Base-by-base conservation (phyloP, 53 echinoderm and acorn worm species). In the Holothuria scabra region DNA sequence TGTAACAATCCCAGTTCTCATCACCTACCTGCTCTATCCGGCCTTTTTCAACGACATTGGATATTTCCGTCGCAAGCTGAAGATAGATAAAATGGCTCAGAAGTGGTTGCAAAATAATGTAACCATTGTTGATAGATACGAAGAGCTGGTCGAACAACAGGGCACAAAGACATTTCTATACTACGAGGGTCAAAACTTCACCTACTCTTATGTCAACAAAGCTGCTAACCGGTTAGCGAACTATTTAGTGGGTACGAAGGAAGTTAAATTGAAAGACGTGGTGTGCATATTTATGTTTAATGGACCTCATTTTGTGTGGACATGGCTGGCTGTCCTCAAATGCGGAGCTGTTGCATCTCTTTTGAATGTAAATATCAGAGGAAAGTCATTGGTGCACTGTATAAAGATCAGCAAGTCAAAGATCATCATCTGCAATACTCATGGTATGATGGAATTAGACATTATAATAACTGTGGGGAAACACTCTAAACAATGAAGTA, bases 221-320 rank as follows among this genome's bases (percentile, higher is more conserved):
- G 46, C 65, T 20, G 85, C 90, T 30, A 95, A 92, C 61, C 82
- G 59, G 34, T 57, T 95, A 2, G 34, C 32, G 33, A 57, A 79
- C 5, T 79, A 79, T n/a, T 11, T 71, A 3, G 18, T 71, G 16
- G 12, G 5, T 10, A 84, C 82, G 20, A 67, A 76, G 8, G 89
- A 80, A 41, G 84, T 92, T 11, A 75, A 67, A 46, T 61, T 34
- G 23, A 66, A 60, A 59, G 93, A 93, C 62, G 87, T 91, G 5
- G 88, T 90, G 3, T 89, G 91, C 37, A 29, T 95, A 1, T 88
- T 95, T 14, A 89, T 95, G 93, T 76, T 82, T 31, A 95, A 95
- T 46, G 91, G 89, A 56, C 95, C 95, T 11, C 69, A 76, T 12
- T 95, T 84, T 49, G 84, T 93, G 0, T 95, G 79, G 68, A 74